Evolutionary conservation across 1,140 invertebrate genomes (phyloP).

Genomic region (Globodera ellingtonae): DNA sequence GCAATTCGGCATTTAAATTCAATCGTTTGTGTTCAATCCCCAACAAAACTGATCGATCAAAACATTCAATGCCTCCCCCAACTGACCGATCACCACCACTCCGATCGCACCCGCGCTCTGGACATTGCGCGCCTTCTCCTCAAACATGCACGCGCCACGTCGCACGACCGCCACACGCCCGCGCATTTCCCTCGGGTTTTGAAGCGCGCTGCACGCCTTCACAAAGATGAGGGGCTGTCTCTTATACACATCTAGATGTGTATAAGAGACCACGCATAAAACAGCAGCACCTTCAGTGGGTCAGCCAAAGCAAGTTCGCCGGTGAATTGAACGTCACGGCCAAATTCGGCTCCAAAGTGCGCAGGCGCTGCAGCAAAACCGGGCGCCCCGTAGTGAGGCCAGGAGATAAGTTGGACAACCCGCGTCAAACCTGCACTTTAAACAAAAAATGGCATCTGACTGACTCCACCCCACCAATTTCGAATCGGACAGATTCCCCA

Average conservation of each 20-base stretch:
- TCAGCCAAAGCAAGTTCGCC: constrained; percentile 73
- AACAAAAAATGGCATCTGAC: constrained; percentile 1
- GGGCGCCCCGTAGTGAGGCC: constrained; percentile 58
- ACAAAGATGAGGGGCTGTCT: too few relatives aligned
- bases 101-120: constrained; percentile 81
- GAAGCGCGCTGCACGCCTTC: constrained; percentile 74
- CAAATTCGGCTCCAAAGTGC: constrained; percentile 83
- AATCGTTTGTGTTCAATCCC: constrained; percentile 9
- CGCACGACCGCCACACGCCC: constrained; percentile 82
- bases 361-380: constrained; percentile 80
- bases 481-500: neutral
- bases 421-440: constrained; percentile 32
- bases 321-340: constrained; percentile 53
- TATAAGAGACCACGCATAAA: too few relatives aligned
- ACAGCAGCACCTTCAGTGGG: constrained; percentile 68
- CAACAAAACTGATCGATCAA: neutral
- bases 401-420: constrained; percentile 47
- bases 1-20: neutral
- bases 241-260: too few relatives aligned
- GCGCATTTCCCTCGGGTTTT: constrained; percentile 71
- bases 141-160: constrained; percentile 90
- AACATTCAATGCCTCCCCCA: neutral
- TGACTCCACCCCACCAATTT: neutral
- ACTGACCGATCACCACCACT: constrained; percentile 77
- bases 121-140: constrained; percentile 81